These are phyloP conservation scores for Lucinisca nassula DNA, from an alignment of 2,888 invertebrate species.

Conservation along the genomic window DNA sequence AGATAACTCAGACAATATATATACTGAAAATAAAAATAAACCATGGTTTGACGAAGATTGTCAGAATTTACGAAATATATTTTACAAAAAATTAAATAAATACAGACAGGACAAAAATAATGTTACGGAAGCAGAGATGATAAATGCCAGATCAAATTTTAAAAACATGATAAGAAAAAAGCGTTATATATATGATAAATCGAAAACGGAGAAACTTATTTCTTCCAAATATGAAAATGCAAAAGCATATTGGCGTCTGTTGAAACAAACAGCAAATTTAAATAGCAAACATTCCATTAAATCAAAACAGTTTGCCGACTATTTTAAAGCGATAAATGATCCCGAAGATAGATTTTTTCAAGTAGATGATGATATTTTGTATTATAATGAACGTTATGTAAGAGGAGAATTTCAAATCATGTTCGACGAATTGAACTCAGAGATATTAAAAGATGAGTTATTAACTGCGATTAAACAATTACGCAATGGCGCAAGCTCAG, in stretches of 20 bases:
- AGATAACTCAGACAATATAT: not conserved
- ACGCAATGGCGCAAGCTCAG: not conserved
- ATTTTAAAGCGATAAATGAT: not conserved
- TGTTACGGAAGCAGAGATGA: not conserved
- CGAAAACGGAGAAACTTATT: conserved; percentile 7
- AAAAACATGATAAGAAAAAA: conserved; percentile 4
- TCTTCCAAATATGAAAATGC: conserved; percentile 16
- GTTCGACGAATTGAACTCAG: not conserved
- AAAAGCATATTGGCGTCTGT: conserved; percentile 10
- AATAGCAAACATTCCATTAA: no score
- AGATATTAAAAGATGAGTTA: not conserved
- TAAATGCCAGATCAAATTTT: not conserved
- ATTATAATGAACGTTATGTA: not conserved
- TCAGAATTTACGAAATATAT: not conserved
- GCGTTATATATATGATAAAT: not conserved
- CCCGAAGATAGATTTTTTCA: not conserved
- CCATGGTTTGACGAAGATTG: conserved; percentile 33
- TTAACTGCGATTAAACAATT: conserved; percentile 12
- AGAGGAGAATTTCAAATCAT: conserved; percentile 1
- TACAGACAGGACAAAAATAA: not conserved
- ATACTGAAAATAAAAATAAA: not conserved
- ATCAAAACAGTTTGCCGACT: not conserved
- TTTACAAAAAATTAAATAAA: conserved; percentile 7
- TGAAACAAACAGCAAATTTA: not conserved
- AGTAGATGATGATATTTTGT: not conserved